phyloP scores from a whole-genome alignment of 2,113 vertebrate species.

The Sander vitreus region DNA sequence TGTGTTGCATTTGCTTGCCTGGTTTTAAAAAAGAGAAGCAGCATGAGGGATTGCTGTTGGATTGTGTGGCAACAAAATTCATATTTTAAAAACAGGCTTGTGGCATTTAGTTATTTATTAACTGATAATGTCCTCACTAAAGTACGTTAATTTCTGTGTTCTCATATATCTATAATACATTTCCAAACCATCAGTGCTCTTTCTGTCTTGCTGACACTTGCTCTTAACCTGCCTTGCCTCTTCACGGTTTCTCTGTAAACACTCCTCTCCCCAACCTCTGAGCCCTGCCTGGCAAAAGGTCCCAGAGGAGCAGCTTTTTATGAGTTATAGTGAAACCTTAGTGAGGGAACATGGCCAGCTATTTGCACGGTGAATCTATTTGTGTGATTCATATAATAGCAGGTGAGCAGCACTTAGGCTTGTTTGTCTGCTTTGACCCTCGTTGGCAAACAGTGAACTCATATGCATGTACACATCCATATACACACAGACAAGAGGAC shows the following conservation, averaged over 20 bases:
- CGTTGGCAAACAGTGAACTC: neutral
- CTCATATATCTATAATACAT: neutral
- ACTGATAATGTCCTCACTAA: neutral
- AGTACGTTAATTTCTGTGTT: neutral
- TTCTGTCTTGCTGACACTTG: conserved; percentile 6
- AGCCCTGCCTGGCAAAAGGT: conserved; percentile 32
- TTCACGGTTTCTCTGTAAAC: conserved; percentile 37
- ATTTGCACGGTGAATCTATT: conserved; percentile 66
- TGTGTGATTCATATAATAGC: conserved; percentile 46
- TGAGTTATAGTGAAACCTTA: conserved; percentile 62
- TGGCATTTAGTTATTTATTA: neutral
- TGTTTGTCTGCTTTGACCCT: conserved; percentile 29
- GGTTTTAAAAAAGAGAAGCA: conserved; percentile 28
- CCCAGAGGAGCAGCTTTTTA: conserved; percentile 50
- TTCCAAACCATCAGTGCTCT: neutral
- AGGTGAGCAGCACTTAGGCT: conserved; percentile 48
- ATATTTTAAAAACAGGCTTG: neutral
- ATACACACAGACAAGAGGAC: conserved; percentile 4
- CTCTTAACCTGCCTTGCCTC: conserved; percentile 20
- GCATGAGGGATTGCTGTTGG: conserved; percentile 34
- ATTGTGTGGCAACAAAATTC: conserved; percentile 13
- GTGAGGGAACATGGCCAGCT: conserved; percentile 20
- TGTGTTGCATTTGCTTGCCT: conserved; percentile 40
- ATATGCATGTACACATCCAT: neutral
- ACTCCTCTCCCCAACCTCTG: neutral